Base-by-base conservation (phyloP, 2,113 vertebrate species). In the Coturnix japonica region DNA sequence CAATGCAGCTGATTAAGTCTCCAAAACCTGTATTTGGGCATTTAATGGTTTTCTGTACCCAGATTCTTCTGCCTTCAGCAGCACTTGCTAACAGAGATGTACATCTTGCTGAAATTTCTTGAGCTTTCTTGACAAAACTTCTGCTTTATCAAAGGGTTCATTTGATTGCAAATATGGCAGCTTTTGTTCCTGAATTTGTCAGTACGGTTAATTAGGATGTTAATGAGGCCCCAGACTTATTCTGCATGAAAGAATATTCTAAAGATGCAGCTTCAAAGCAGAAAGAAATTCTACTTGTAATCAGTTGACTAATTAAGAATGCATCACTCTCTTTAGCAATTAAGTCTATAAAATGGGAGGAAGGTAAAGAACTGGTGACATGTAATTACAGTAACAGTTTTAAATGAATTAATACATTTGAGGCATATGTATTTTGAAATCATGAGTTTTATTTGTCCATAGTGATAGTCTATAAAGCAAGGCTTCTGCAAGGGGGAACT, bases 241-340 rank as follows among this genome's bases (percentile, higher is more conserved):
- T 78, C 31, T 71, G 43, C 63, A 19, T 54, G 33, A 84, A 66
- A 33, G 22, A 90, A 11, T 85, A 67, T 92, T 93, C 92, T 92
- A 77, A 91, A 64, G 64, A 63, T 64, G 41, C 47, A 35, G 39
- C 26, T 87, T 93, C 64, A 25, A 9, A 87, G 81, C 31, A 77
- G 81, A 61, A 84, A 93, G 63, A 37, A 79, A 35, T 10, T n/a
- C 25, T 82, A 25, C 17, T 79, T 1, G 0, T 79, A 80, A 79
- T 91, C 33, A 69, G 46, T 63, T 60, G 33, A 75, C 57, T 90
- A 94, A 93, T 93, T 87, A 93, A 85, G 75, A 89, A 21, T 64
- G 57, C 66, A 80, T 56, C 26, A 82, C 39, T 11, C 15, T 39
- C 26, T 80, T 69, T 25, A 89, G 41, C 67, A 83, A 85, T 94